Base-by-base conservation (phyloP, 2,113 vertebrate species). In the Pterophyllum scalare region DNA sequence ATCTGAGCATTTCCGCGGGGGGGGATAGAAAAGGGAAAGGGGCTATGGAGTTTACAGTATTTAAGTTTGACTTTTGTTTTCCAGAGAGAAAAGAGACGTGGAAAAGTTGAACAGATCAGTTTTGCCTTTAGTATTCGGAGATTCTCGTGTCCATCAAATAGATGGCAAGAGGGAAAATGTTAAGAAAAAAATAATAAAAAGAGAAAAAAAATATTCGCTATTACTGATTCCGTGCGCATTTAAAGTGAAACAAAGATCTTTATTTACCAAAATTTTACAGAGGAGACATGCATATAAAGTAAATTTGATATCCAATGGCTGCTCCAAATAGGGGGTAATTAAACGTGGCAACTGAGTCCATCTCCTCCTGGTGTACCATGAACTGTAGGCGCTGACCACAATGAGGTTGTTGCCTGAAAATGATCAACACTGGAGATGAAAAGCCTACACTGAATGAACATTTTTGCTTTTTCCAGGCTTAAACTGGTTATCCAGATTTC, bases 41-140 rank as follows among this genome's bases (percentile, higher is more conserved):
- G 94, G 93, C 94, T 95, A 88, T 92, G 96, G 96, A 96, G 95
- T 96, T 96, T 96, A 96, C 95, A 95, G 89, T 95, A 95, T 96
- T 95, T 95, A 93, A 93, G 94, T 95, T 95, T 93, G 89, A 87
- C 85, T 91, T 95, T 96, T 90, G 87, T 95, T 92, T 93, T 95
- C 81, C 89, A 82, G 87, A 92, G 88, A 91, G 85, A 92, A 85
- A 89, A 94, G 88, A 94, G 90, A 94, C 91, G 90, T 88, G 87
- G 84, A 59, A 85, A 93, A 95, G 93, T 93, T 93, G 91, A 92
- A 87, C 84, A 88, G 72, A 88, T 87, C 89, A 90, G 92, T 94
- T 94, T 93, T 93, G 84, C 91, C 83, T 91, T 89, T 94, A 94
- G 95, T 92, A 91, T 92, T 91, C 89, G 94, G 92, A 94, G 89